Evolutionary conservation across 2,113 vertebrate species (phyloP).

Genomic region (Bostrychus sinensis): DNA sequence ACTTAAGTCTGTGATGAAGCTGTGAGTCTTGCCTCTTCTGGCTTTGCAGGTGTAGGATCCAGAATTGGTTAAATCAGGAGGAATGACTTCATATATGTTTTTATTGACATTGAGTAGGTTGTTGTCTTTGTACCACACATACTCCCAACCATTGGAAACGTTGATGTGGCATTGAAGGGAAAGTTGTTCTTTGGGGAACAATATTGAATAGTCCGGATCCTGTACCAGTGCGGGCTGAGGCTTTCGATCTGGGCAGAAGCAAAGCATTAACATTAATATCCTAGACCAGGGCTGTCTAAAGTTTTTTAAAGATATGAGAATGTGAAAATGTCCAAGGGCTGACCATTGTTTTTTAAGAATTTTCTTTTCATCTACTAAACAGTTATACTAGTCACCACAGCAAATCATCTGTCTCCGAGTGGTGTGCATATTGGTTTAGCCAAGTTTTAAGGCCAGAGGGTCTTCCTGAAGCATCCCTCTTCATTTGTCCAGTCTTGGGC

Average conservation of each 20-base stretch:
- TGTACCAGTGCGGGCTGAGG: slow-evolving; percentile 20
- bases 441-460: no score
- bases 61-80: fast-evolving
- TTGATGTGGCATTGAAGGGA: slow-evolving; percentile 31
- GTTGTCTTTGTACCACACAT: slow-evolving; percentile 13
- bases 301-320: no score
- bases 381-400: no score
- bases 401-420: no score
- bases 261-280: neutral
- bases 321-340: no score
- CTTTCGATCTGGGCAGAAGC: slow-evolving; percentile 25
- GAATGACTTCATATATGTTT: fast-evolving
- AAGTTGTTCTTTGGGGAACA: slow-evolving; percentile 38
- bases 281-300: neutral
- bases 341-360: no score
- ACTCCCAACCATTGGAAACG: slow-evolving; percentile 42
- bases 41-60: slow-evolving; percentile 36
- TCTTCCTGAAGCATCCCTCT: no score
- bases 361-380: no score
- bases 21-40: slow-evolving; percentile 14
- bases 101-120: fast-evolving
- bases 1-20: fast-evolving
- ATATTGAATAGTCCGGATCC: slow-evolving; percentile 24
- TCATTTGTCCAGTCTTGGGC: no score
- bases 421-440: no score